Evolutionary conservation across 1,140 invertebrate genomes (phyloP).

Genomic region (Propsilocerus akamusi): DNA sequence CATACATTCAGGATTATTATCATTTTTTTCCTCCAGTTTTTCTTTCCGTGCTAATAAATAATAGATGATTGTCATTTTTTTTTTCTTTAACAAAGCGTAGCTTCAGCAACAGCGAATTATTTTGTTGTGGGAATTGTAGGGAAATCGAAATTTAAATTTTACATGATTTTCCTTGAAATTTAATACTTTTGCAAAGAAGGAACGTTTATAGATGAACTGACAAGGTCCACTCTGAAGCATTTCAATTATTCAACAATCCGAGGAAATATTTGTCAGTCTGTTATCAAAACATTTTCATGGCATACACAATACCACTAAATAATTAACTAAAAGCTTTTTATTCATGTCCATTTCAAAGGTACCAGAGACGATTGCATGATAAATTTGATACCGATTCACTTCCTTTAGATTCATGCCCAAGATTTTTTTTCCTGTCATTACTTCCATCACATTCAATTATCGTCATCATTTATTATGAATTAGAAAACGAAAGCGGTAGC

Average conservation of each 20-base stretch:
- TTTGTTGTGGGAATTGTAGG: not conserved
- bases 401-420: not conserved
- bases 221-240: not conserved
- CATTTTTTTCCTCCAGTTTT: not conserved
- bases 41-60: not conserved
- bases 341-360: not conserved
- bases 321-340: not conserved
- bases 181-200: not conserved
- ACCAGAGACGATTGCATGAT: not conserved
- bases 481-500: not conserved
- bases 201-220: not conserved
- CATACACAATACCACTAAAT: not conserved
- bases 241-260: not conserved
- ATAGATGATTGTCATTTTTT: conserved; percentile 3
- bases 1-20: not conserved
- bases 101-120: not conserved
- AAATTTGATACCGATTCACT: not conserved
- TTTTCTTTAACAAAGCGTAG: not conserved
- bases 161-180: not conserved
- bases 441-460: not conserved
- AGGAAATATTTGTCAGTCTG: not conserved
- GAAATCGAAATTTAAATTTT: not conserved
- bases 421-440: not conserved
- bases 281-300: not conserved
- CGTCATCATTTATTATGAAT: not conserved